Evolutionary conservation across 1,140 invertebrate genomes (phyloP).

Genomic region (Uloborus diversus): DNA sequence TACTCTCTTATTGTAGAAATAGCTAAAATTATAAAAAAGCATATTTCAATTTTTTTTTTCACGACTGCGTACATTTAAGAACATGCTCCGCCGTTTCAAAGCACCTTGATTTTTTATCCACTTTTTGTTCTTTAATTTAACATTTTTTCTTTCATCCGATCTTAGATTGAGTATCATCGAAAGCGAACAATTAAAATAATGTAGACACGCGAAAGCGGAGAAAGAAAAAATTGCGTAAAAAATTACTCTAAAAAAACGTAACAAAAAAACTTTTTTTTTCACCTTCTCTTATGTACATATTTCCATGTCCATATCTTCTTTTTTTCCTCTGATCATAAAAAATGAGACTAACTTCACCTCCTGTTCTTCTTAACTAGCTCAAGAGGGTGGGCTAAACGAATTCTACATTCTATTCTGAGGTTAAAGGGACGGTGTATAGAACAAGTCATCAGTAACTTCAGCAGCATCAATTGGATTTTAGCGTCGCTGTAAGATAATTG

Average conservation of each 20-base stretch:
- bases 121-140: too few relatives aligned
- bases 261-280: neutral
- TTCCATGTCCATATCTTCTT: neutral
- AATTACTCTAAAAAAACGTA: neutral
- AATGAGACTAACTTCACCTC: neutral
- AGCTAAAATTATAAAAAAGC: too few relatives aligned
- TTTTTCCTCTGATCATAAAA: neutral
- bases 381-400: neutral
- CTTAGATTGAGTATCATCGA: too few relatives aligned
- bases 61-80: too few relatives aligned
- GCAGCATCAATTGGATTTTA: conserved; percentile 49
- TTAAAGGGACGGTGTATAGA: neutral
- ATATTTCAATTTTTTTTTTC: too few relatives aligned
- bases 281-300: neutral
- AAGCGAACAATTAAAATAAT: too few relatives aligned
- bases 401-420: neutral
- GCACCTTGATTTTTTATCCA: too few relatives aligned
- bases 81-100: too few relatives aligned
- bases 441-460: conserved; percentile 45
- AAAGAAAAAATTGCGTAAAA: neutral
- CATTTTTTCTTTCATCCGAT: too few relatives aligned
- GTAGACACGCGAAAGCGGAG: too few relatives aligned
- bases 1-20: too few relatives aligned
- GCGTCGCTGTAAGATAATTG: conserved; percentile 37
- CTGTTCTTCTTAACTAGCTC: conserved; percentile 21